These are phyloP conservation scores for Hyposoter dolosus DNA, from an alignment of 2,888 invertebrate genomes.

Conservation along the genomic window DNA sequence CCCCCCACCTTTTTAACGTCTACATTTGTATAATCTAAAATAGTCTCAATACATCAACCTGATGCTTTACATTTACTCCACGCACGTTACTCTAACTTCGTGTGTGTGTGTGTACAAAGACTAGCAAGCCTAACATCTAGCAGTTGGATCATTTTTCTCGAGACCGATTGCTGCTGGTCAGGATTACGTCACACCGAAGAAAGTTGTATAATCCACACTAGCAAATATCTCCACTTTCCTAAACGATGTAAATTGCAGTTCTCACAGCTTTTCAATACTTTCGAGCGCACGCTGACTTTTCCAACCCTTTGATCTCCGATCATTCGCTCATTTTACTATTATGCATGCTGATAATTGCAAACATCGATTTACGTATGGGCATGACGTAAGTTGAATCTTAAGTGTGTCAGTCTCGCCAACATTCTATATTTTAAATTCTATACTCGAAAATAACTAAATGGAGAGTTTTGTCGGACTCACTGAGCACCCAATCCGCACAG, in stretches of 20 bases:
- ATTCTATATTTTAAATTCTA: conserved; percentile 14
- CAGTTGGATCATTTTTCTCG: conserved; percentile 68
- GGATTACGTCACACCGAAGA: conserved; percentile 77
- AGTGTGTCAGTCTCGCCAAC: conserved; percentile 44
- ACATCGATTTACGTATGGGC: background rate
- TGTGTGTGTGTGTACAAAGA: background rate
- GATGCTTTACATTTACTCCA: background rate
- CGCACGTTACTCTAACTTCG: background rate
- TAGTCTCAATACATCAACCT: conserved; percentile 6
- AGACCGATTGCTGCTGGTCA: conserved; percentile 69
- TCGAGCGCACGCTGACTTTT: background rate
- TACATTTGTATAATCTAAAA: conserved; percentile 12
- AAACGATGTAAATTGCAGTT: conserved; percentile 18
- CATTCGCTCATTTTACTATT: background rate
- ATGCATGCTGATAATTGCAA: background rate
- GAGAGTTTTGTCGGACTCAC: conserved; percentile 1
- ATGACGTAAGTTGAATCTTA: background rate
- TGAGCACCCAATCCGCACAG: background rate
- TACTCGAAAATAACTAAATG: background rate
- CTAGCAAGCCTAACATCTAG: conserved; percentile 28
- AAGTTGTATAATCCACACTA: conserved; percentile 75
- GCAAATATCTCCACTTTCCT: conserved; percentile 32
- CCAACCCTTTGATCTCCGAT: background rate
- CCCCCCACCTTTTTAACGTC: background rate
- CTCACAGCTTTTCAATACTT: conserved; percentile 8